Evolutionary conservation across 2,888 invertebrate species (phyloP), one percentile per base, ranked within the genome.

Genomic region (Lochmaea capreae): DNA sequence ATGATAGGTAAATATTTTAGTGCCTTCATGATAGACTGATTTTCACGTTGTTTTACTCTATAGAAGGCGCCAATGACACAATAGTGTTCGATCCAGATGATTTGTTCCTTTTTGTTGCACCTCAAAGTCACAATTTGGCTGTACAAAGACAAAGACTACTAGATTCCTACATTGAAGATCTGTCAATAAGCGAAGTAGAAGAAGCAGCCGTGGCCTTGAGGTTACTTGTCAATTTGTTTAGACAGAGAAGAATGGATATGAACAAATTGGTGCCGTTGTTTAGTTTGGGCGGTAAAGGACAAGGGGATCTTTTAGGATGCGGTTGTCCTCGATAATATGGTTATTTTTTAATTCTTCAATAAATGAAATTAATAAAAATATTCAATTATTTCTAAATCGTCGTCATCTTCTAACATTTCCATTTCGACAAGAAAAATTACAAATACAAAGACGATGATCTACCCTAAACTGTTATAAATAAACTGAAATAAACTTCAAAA

Each of bases 221-320:
- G 14, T 18, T 63, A 16, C 11, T 63, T 0, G 62, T 63, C 2
- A 63, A 63, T 63, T 43, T 63, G 62, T 63, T 63, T 11, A 43
- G 62, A 12, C 62, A 63, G 16, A 63, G 62, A 63, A 42, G 62
- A 18, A 63, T 63, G 62, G 62, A 63, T 63, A 63, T 63, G 62
- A 63, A 63, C 18, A 63, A 63, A 43, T 42, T 63, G 62, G 62
- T 63, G 16, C 62, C 62, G 1, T 18, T 63, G 18, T 63, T 63
- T 18, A 16, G 43, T 11, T 12, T 63, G n/a, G 43, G 4, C 12
- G 43, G 4, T 18, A 63, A 63, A 39, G 62, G 54, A 54, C 8
- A 54, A 9, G 54, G 54, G 8, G 18, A 54, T 54, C 54, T 54
- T 18, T 3, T 18, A 39, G 61, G 10, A 4, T 61, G 61, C 12